A percentile compares a stretch with the other conserved stretches of the same genome.
phyloP scores from a whole-genome alignment of 1,140 invertebrate genomes.

The Antheraea pernyi region DNA sequence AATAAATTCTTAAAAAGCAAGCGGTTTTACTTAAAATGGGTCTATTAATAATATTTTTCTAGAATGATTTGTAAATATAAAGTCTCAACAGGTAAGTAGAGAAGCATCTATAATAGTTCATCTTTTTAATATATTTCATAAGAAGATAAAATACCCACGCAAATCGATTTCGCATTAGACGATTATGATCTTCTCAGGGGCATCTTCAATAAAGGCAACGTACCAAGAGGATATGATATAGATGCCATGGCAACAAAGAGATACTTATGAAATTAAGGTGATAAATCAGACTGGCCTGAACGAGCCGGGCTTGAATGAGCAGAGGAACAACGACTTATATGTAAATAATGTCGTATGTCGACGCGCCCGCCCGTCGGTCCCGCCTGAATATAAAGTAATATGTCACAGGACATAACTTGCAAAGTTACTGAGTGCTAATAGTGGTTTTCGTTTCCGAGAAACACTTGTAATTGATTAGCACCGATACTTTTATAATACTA shows the following conservation, averaged over 20 bases:
- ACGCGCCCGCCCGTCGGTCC: conserved; percentile 37
- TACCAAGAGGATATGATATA: conserved; percentile 61
- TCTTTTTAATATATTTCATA: neutral
- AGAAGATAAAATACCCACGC: neutral
- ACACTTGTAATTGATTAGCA: neutral
- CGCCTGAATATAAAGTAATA: conserved; percentile 60
- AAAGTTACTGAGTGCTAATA: conserved; percentile 41
- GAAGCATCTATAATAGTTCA: neutral
- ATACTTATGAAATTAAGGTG: conserved; percentile 76
- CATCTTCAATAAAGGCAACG: conserved; percentile 29
- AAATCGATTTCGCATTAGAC: neutral
- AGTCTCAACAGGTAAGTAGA: neutral
- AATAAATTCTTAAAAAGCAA: neutral
- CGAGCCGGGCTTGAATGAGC: conserved; percentile 58
- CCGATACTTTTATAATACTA: neutral
- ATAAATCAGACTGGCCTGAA: conserved; percentile 64
- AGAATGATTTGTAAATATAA: too few species aligned
- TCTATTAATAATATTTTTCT: too few species aligned
- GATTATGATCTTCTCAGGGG: conserved; percentile 1
- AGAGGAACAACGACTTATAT: conserved; percentile 68
- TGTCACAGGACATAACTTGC: conserved; percentile 41
- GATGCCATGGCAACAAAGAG: conserved; percentile 67
- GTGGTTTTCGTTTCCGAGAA: neutral
- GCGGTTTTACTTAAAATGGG: too few species aligned
- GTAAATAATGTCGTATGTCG: conserved; percentile 67